Percentiles rank a stretch among this genome's conserved stretches.
Conservation (phyloP, 2,113 vertebrate species). For the Malaclemys terrapin region DNA sequence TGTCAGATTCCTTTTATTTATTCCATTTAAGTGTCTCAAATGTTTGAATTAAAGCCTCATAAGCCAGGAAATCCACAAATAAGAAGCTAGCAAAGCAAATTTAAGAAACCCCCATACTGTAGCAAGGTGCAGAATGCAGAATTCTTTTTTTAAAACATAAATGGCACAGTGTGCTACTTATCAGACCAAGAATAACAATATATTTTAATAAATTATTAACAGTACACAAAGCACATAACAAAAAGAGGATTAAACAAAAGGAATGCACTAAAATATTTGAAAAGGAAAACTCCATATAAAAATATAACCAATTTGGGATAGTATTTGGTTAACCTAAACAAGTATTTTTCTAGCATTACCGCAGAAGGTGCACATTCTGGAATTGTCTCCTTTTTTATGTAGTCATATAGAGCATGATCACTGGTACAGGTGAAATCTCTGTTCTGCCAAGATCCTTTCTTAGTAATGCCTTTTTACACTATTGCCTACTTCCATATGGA, state of each 20-base stretch:
- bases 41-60: slow-evolving; percentile 20
- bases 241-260: background rate
- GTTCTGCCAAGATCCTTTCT: background rate
- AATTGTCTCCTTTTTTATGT: background rate
- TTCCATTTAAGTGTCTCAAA: background rate
- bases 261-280: background rate
- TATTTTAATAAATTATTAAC: background rate
- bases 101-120: background rate
- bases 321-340: background rate
- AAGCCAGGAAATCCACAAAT: background rate
- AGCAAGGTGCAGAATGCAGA: background rate
- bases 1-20: slow-evolving; percentile 21
- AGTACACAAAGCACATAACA: background rate
- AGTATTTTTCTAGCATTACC: background rate
- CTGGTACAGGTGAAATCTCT: background rate
- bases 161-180: background rate
- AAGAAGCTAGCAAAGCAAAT: background rate
- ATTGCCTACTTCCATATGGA: accelerated
- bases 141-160: background rate
- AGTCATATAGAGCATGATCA: background rate
- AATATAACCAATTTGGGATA: background rate
- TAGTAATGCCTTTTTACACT: background rate
- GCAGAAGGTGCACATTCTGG: background rate
- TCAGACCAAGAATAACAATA: slow-evolving; percentile 3
- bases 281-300: slow-evolving; percentile 15